phyloP scores from a whole-genome alignment of 1,140 invertebrate species.

The Centruroides sculpturatus region DNA sequence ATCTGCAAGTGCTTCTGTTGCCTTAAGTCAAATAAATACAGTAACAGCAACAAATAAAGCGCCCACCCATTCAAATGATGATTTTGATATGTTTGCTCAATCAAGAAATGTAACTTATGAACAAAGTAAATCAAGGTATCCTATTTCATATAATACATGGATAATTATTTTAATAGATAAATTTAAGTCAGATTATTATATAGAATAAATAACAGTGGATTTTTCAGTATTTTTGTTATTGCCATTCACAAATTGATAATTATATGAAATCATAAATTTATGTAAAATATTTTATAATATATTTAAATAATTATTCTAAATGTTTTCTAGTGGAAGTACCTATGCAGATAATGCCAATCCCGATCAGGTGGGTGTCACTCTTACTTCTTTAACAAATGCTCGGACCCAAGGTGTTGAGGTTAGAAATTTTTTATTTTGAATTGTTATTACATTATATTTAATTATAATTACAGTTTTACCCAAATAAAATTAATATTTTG shows the following conservation, averaged over 20 bases:
- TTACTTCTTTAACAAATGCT: conserved; percentile 10
- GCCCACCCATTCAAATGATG: conserved; percentile 29
- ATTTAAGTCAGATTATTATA: too few relatives aligned
- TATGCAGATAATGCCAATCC: conserved; percentile 55
- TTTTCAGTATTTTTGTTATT: too few relatives aligned
- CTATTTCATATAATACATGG: conserved; percentile 1
- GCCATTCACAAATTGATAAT: not conserved
- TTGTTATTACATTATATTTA: not conserved
- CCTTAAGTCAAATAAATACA: not conserved
- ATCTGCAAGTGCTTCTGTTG: not conserved
- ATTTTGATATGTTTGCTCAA: conserved; percentile 87
- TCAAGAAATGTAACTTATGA: conserved; percentile 61
- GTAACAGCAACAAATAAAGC: conserved; percentile 5
- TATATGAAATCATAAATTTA: not conserved
- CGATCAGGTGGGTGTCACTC: conserved; percentile 37
- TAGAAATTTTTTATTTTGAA: not conserved
- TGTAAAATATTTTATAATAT: too few relatives aligned
- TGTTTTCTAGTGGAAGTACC: conserved; percentile 44
- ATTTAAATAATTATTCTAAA: not conserved
- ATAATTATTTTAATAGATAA: not conserved
- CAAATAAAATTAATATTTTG: not conserved
- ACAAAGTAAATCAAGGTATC: conserved; percentile 47
- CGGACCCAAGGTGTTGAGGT: conserved; percentile 3
- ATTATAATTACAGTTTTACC: not conserved
- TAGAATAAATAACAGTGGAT: too few relatives aligned